Percentiles rank a stretch among this genome's conserved stretches.
phyloP scores from a whole-genome alignment of 2,888 invertebrate genomes.

The Adineta ricciae region DNA sequence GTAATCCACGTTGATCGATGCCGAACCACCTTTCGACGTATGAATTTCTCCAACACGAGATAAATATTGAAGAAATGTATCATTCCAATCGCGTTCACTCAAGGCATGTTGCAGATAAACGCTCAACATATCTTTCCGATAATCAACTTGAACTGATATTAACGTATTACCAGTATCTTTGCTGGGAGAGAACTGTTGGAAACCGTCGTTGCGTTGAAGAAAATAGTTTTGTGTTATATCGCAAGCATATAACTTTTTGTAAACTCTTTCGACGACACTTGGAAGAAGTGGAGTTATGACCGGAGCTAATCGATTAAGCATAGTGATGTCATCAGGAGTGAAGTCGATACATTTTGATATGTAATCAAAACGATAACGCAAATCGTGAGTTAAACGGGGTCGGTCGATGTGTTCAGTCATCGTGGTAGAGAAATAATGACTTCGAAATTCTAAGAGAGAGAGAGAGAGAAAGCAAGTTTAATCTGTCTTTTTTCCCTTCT shows the following conservation, averaged over 20 bases:
- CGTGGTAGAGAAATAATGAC: too few species aligned
- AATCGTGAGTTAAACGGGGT: not conserved
- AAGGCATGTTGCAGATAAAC: not conserved
- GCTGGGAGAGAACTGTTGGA: not conserved
- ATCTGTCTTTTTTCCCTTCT: too few species aligned
- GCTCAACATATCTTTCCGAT: not conserved
- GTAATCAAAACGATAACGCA: slow-evolving; percentile 14
- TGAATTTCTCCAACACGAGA: not conserved
- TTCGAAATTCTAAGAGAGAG: too few species aligned
- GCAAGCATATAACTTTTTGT: not conserved
- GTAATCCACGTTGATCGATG: too few species aligned
- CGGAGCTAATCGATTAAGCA: not conserved
- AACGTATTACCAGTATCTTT: not conserved
- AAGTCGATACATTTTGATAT: slow-evolving; percentile 5
- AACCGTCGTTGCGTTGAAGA: not conserved
- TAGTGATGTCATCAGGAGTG: not conserved
- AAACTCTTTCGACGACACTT: not conserved
- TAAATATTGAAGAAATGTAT: slow-evolving; percentile 20
- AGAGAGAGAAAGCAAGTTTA: too few species aligned
- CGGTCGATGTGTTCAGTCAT: not conserved
- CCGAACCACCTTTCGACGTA: too few species aligned
- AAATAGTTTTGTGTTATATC: not conserved
- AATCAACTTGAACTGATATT: not conserved
- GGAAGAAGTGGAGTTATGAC: not conserved
- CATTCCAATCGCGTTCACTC: not conserved